These are phyloP conservation scores for Chorisops tibialis DNA, from an alignment of 2,888 invertebrate genomes.

Conservation along the genomic window DNA sequence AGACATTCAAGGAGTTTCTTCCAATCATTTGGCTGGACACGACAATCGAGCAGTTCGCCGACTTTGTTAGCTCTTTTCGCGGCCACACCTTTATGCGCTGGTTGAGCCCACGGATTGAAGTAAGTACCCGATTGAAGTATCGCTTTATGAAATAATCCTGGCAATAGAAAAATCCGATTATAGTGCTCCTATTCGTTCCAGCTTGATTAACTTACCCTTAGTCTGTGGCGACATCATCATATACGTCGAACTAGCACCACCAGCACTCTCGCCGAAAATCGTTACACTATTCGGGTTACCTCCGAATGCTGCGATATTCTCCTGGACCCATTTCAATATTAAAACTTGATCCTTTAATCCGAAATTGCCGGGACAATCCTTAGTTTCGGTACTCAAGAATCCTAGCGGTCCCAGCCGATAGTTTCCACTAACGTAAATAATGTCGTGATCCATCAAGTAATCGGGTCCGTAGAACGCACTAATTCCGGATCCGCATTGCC, in stretches of 20 bases:
- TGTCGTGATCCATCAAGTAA: slow-evolving; percentile 65
- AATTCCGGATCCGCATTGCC: slow-evolving; percentile 69
- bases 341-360: slow-evolving; percentile 65
- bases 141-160: slow-evolving; percentile 67
- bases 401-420: slow-evolving; percentile 68
- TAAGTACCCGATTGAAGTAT: slow-evolving; percentile 75
- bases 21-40: slow-evolving; percentile 54
- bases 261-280: slow-evolving; percentile 68
- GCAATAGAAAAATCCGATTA: neutral
- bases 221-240: slow-evolving; percentile 63
- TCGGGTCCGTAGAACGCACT: slow-evolving; percentile 68
- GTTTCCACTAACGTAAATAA: slow-evolving; percentile 67
- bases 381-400: slow-evolving; percentile 64
- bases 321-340: slow-evolving; percentile 62
- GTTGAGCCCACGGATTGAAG: slow-evolving; percentile 64
- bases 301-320: slow-evolving; percentile 60
- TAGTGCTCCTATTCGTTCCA: neutral
- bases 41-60: slow-evolving; percentile 61
- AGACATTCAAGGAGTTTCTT: slow-evolving; percentile 60
- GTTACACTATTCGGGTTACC: slow-evolving; percentile 64
- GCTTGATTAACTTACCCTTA: slow-evolving; percentile 36
- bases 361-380: slow-evolving; percentile 63
- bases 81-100: slow-evolving; percentile 60
- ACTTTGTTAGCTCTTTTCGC: slow-evolving; percentile 59
- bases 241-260: slow-evolving; percentile 65